Evolutionary conservation across 2,113 vertebrate species (phyloP), one percentile per base, ranked within the genome.

Genomic region (Pygoscelis adeliae): DNA sequence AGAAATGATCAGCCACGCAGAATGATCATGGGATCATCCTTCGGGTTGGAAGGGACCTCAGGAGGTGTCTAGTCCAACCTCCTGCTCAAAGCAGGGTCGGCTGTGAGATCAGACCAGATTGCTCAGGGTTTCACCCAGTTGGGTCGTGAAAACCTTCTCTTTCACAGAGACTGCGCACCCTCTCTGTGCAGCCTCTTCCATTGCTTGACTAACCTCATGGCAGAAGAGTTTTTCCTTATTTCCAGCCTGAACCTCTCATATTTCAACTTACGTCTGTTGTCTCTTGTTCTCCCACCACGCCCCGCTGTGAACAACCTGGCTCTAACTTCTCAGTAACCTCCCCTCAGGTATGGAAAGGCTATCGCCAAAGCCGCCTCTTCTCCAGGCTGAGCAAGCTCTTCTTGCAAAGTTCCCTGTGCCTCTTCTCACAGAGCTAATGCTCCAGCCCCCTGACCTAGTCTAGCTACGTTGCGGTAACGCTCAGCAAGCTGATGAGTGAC

Each of bases 401-500:
- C 42, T 42, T 42, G 42, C 42, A 3, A 42, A 5, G 14, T 62
- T 56, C 29, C 21, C 30, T 70, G 10, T 21, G 73, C 40, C 18
- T 58, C 16, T 79, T 62, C 42, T 58, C 32, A 27, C 9, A 23
- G 38, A 21, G 27, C 56, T 53, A 8, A 6, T 7, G 23, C 47
- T 69, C 13, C 47, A 47, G 29, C 25, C 34, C 32, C 19, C 17
- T 13, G 29, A 8, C 44, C 2, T 15, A 12, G 11, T 13, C 44
- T 10, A 2, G 32, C 15, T n/a, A 0, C 5, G 0, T 29, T 26
- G 32, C 2, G 5, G 34, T 32, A 9, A 6, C 0, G 0, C 27
- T 79, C 26, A 26, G 53, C 59, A 25, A 59, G 67, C 61, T 59
- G n/a, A 11, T 3, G 32, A 13, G 29, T 10, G 70, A 19, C 27